These are phyloP conservation scores for Dermatemys mawii DNA, from an alignment of 2,113 vertebrate species.

Conservation along the genomic window DNA sequence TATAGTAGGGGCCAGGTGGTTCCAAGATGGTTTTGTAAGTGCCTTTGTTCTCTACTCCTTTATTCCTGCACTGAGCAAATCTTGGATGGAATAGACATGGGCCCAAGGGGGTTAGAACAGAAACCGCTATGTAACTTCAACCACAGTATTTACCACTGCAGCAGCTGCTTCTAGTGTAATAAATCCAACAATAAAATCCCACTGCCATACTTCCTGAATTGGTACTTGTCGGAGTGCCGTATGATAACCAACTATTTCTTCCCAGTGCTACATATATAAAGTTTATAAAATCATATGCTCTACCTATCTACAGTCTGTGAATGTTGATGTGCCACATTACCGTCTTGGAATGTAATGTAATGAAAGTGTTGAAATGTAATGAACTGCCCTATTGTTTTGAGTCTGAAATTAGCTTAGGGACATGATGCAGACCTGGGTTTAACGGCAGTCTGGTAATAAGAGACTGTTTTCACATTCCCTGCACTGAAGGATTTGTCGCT, in stretches of 20 bases:
- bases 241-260: neutral
- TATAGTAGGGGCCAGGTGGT: neutral
- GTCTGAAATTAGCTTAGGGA: neutral
- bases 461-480: neutral
- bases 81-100: neutral
- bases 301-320: neutral
- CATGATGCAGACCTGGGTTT: neutral
- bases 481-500: neutral
- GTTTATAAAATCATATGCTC: rapidly evolving
- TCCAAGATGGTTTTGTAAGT: neutral
- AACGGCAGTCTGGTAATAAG: neutral
- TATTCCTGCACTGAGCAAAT: neutral
- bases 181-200: neutral
- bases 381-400: neutral
- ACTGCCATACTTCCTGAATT: rapidly evolving
- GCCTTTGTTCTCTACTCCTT: neutral
- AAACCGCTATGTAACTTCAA: neutral
- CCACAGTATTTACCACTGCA: neutral
- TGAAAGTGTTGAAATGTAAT: neutral
- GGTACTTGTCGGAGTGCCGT: neutral
- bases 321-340: rapidly evolving
- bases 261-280: rapidly evolving
- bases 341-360: neutral
- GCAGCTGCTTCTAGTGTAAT: neutral
- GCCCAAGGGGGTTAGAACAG: rapidly evolving